A percentile compares a stretch with the other conserved stretches of the same genome.
Evolutionary conservation across 2,113 vertebrate species (phyloP).

Genomic region (Lampris incognitus): DNA sequence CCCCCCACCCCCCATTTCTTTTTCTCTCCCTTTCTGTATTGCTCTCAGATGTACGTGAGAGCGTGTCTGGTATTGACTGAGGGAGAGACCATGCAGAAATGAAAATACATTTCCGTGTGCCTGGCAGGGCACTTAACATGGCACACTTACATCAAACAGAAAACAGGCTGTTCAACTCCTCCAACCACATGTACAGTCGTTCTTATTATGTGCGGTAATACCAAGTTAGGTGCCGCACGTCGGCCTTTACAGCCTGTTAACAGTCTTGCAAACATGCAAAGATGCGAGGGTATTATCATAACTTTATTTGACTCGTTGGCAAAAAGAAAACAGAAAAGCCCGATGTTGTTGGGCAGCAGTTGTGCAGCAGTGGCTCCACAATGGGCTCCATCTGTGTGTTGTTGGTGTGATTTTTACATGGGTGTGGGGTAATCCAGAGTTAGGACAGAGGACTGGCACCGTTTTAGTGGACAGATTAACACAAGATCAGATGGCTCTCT

Average conservation of each 20-base stretch:
- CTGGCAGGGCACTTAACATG: constrained; percentile 3
- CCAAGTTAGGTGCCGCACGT: no score
- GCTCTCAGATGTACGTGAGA: constrained; percentile 42
- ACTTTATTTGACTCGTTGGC: no score
- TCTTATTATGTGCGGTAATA: no score
- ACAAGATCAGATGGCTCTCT: constrained; percentile 45
- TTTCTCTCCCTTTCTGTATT: constrained; percentile 18
- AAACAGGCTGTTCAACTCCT: background rate
- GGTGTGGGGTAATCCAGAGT: constrained; percentile 32
- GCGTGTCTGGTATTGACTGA: constrained; percentile 47
- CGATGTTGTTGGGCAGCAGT: background rate
- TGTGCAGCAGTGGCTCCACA: constrained; percentile 5
- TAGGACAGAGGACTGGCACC: constrained; percentile 32
- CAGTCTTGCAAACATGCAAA: no score
- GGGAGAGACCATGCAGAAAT: background rate
- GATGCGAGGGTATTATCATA: no score
- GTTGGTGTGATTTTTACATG: constrained; percentile 33
- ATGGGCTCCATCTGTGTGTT: constrained; percentile 3
- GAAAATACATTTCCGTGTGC: constrained; percentile 29
- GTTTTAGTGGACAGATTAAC: constrained; percentile 51
- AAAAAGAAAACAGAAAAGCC: background rate
- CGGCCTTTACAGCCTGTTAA: no score
- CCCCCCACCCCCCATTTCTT: constrained; percentile 14
- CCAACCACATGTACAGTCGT: background rate
- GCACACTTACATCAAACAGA: constrained; percentile 1